A percentile compares a stretch with the other conserved stretches of the same genome.
phyloP scores from a whole-genome alignment of 2,113 vertebrate species.

The Ammodytes marinus region DNA sequence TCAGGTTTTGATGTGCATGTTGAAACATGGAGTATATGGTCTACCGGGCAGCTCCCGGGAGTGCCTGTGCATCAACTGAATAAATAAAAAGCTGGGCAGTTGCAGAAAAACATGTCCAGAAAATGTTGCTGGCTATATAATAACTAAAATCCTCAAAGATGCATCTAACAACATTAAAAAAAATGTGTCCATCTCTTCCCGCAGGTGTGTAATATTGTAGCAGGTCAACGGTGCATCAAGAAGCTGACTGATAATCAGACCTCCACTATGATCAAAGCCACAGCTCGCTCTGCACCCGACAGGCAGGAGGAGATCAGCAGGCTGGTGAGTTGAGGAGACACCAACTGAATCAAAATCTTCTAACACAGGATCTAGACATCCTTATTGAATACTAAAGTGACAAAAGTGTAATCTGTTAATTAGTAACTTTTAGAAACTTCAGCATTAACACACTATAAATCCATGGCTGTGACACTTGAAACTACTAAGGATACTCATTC shows the following conservation, averaged over 20 bases:
- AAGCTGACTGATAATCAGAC: conserved; percentile 99
- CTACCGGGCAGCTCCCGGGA: background rate
- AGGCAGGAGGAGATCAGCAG: conserved; percentile 98
- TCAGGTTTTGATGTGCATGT: background rate
- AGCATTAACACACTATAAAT: background rate
- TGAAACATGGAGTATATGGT: background rate
- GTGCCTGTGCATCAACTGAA: background rate
- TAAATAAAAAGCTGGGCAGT: background rate
- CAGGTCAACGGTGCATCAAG: conserved; percentile 98
- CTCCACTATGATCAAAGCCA: conserved; percentile 99
- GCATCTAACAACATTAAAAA: no score
- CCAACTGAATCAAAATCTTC: conserved; percentile 8
- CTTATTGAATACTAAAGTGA: conserved; percentile 1
- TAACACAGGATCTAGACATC: background rate
- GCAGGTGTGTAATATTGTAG: conserved; percentile 98
- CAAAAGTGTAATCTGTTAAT: background rate
- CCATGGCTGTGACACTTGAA: background rate
- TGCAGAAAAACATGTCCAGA: background rate
- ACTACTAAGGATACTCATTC: background rate
- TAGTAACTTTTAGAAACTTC: background rate
- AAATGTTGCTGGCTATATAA: background rate
- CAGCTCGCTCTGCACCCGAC: conserved; percentile 96
- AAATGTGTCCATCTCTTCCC: background rate
- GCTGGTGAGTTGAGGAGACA: conserved; percentile 88
- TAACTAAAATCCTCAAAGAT: background rate